Conservation (phyloP, 2,113 vertebrate genomes). For the Lycaon pictus region DNA sequence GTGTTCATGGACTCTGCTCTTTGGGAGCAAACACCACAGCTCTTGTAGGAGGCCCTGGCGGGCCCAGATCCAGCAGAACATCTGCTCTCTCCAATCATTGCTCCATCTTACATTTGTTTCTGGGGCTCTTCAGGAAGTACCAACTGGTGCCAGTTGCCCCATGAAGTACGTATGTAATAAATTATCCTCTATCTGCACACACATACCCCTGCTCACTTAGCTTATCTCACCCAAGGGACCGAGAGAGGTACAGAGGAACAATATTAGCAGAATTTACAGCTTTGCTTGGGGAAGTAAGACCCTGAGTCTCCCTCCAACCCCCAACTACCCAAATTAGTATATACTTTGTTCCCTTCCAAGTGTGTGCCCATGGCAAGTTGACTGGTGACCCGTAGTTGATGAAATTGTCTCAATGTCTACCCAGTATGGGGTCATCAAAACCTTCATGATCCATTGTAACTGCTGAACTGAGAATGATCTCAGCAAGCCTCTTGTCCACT, state of each 20-base stretch:
- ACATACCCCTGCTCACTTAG: background rate
- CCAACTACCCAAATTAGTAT: background rate
- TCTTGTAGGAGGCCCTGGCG: background rate
- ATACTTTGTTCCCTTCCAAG: background rate
- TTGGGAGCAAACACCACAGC: background rate
- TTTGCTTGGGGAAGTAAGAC: background rate
- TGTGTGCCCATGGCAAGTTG: background rate
- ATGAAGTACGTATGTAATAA: background rate
- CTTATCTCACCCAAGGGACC: constrained; percentile 5
- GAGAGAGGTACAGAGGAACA: background rate
- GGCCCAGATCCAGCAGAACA: background rate
- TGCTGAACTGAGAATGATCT: background rate
- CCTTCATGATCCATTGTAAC: background rate
- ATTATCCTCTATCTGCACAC: background rate
- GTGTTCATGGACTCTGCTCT: background rate
- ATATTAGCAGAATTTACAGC: background rate
- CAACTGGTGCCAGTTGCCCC: background rate
- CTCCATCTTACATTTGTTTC: background rate
- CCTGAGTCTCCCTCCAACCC: background rate
- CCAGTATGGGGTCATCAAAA: background rate
- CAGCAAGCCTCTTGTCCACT: background rate
- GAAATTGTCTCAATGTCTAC: background rate
- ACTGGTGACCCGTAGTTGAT: background rate
- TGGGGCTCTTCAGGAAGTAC: constrained; percentile 12
- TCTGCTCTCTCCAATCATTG: background rate